phyloP scores from a whole-genome alignment of 2,797 vertebrate species.

The Crocodylus rhombifer region DNA sequence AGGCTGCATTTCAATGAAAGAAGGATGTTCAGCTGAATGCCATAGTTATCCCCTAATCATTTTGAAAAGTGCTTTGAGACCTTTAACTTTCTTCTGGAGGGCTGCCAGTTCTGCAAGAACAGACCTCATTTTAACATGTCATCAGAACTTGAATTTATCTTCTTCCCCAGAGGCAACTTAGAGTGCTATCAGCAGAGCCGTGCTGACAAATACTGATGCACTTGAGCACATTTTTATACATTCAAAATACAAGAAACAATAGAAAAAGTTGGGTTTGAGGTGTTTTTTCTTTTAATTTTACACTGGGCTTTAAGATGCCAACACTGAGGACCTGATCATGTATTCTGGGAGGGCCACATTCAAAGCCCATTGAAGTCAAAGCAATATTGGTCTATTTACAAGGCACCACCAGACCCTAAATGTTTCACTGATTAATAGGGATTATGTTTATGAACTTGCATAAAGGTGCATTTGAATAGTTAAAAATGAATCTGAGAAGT shows the following conservation, averaged over 20 bases:
- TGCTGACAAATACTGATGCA: background rate
- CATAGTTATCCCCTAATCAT: background rate
- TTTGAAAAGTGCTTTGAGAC: background rate
- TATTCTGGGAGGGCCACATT: background rate
- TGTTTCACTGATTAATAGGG: background rate
- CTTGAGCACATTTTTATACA: background rate
- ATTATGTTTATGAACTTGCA: background rate
- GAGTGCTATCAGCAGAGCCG: background rate
- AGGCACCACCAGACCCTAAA: background rate
- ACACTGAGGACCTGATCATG: background rate
- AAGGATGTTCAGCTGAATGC: background rate
- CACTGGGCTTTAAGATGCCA: background rate
- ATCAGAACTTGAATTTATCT: background rate
- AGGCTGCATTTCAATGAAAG: constrained; percentile 1
- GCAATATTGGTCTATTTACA: background rate
- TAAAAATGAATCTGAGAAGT: background rate
- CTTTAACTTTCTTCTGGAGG: background rate
- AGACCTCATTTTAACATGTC: background rate
- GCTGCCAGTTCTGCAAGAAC: background rate
- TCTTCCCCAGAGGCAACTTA: background rate
- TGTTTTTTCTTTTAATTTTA: background rate
- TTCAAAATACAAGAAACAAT: constrained; percentile 9
- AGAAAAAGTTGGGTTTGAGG: background rate
- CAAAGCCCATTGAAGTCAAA: background rate
- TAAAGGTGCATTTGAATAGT: background rate